phyloP scores from a whole-genome alignment of 2,113 vertebrate genomes.

The Corythoichthys intestinalis region DNA sequence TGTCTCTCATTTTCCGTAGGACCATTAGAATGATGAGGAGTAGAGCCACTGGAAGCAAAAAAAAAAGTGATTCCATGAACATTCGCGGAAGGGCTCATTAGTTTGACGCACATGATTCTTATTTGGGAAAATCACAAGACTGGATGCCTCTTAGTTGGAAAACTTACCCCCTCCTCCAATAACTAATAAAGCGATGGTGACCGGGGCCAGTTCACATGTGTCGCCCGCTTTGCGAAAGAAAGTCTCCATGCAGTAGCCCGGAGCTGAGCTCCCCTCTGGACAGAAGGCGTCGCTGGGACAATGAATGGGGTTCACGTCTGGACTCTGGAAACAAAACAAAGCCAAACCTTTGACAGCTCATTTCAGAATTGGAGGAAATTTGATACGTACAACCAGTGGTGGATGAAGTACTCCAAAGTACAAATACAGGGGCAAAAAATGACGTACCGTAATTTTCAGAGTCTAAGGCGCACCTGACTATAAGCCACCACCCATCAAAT shows the following conservation, averaged over 20 bases:
- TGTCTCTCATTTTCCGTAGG: constrained; percentile 61
- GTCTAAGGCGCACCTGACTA: too few species aligned
- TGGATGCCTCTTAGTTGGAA: neutral
- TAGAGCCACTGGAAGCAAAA: constrained; percentile 66
- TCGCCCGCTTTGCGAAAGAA: constrained; percentile 80
- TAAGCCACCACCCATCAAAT: too few species aligned
- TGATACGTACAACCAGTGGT: too few species aligned
- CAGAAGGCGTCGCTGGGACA: constrained; percentile 85
- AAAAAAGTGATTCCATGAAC: neutral
- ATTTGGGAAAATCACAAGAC: neutral
- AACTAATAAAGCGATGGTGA: constrained; percentile 76
- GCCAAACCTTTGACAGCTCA: neutral
- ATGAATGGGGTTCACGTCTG: constrained; percentile 77
- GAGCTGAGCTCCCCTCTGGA: constrained; percentile 75
- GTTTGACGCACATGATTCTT: constrained; percentile 4
- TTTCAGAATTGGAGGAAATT: too few species aligned
- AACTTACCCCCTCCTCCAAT: constrained; percentile 73
- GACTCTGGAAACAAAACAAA: constrained; percentile 69
- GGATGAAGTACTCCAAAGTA: too few species aligned
- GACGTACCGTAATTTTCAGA: too few species aligned
- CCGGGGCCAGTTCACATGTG: constrained; percentile 79
- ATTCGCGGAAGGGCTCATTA: neutral
- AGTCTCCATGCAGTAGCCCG: constrained; percentile 83
- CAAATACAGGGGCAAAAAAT: too few species aligned
- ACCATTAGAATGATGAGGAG: constrained; percentile 70